Percentiles rank a stretch among this genome's conserved stretches.
These are phyloP conservation scores for Gymnodraco acuticeps DNA, from an alignment of 2,797 vertebrate genomes.

Conservation along the genomic window DNA sequence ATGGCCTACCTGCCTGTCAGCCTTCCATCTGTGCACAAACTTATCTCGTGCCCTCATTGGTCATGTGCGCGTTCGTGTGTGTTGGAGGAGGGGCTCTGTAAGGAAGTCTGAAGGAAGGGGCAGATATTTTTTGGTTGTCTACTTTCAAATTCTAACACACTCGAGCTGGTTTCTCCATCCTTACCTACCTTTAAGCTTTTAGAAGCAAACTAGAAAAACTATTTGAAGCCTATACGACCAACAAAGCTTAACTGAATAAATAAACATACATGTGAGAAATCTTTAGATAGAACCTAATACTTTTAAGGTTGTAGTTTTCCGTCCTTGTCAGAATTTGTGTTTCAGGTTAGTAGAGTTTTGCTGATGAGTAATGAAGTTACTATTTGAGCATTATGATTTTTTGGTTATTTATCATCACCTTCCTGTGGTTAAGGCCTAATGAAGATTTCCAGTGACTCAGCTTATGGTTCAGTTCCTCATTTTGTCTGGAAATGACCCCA, in stretches of 20 bases:
- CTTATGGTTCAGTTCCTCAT: conserved; percentile 27
- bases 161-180: no score
- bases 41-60: no score
- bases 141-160: no score
- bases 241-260: neutral
- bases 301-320: neutral
- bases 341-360: neutral
- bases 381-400: neutral
- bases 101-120: no score
- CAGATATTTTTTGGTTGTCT: no score
- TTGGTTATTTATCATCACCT: conserved; percentile 33
- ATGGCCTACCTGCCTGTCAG: no score
- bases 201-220: neutral
- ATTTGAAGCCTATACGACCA: neutral
- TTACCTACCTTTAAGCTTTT: neutral
- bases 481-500: conserved; percentile 12
- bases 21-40: no score
- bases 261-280: neutral
- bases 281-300: neutral
- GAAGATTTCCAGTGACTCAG: conserved; percentile 36
- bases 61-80: no score
- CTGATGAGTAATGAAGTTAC: conserved; percentile 17
- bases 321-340: neutral
- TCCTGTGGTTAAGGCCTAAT: conserved; percentile 20
- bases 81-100: no score